These are phyloP conservation scores for Hypolimnas misippus DNA, from an alignment of 2,888 invertebrate species.

Conservation along the genomic window DNA sequence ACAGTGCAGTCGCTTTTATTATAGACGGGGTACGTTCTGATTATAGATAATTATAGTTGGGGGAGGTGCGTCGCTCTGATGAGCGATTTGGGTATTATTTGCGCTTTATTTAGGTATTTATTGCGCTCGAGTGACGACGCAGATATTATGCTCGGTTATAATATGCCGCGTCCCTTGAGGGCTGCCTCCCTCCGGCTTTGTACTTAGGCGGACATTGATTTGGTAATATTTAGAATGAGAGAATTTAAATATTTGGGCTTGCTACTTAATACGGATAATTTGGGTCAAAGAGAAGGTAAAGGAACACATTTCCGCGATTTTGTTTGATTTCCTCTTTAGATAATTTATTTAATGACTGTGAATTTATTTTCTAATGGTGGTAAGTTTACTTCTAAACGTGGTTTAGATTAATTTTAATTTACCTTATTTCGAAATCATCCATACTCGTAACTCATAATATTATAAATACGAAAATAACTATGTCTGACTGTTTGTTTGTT, in stretches of 20 bases:
- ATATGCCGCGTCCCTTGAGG: conserved; percentile 68
- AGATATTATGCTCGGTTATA: conserved; percentile 77
- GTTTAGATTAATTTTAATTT: no score
- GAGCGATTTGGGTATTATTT: conserved; percentile 87
- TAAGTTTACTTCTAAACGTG: no score
- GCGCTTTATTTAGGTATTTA: conserved; percentile 87
- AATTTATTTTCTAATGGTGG: no score
- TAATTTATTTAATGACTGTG: not conserved
- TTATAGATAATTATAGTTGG: conserved; percentile 78
- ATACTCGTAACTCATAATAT: no score
- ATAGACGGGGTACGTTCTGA: conserved; percentile 58
- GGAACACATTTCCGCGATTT: not conserved
- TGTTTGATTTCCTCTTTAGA: conserved; percentile 4
- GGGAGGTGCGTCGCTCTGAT: conserved; percentile 72
- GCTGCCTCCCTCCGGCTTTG: conserved; percentile 61
- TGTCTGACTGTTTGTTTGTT: no score
- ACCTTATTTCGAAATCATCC: no score
- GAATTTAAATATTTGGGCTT: conserved; percentile 47
- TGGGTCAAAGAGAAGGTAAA: conserved; percentile 17
- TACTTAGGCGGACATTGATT: conserved; percentile 62
- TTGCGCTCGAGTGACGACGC: conserved; percentile 84
- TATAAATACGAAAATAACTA: no score
- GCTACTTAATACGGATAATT: conserved; percentile 32
- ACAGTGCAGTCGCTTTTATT: conserved; percentile 60
- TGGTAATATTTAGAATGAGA: conserved; percentile 54